phyloP scores from a whole-genome alignment of 1,140 invertebrate genomes.

The Drosophila serrata region DNA sequence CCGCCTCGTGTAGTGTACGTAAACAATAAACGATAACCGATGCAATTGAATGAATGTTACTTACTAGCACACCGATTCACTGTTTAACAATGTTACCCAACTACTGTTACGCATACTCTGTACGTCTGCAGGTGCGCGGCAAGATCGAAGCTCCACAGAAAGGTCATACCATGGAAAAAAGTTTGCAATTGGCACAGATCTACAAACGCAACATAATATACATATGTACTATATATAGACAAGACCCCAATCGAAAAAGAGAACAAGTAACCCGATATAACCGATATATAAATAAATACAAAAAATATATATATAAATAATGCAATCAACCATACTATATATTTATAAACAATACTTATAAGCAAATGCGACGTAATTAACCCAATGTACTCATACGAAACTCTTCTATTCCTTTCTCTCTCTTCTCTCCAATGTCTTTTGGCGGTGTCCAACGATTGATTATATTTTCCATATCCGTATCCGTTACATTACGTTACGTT shows the following conservation, averaged over 20 bases:
- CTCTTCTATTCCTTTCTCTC: slow-evolving; percentile 81
- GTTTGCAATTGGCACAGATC: slow-evolving; percentile 80
- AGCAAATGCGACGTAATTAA: slow-evolving; percentile 59
- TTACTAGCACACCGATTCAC: slow-evolving; percentile 62
- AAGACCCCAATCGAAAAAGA: slow-evolving; percentile 17
- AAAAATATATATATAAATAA: slow-evolving; percentile 8
- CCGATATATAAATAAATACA: slow-evolving; percentile 10
- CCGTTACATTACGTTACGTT: slow-evolving; percentile 16
- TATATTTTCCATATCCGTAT: slow-evolving; percentile 17
- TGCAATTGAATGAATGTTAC: slow-evolving; percentile 44
- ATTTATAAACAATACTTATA: slow-evolving; percentile 35
- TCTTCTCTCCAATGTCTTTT: slow-evolving; percentile 75
- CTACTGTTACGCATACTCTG: slow-evolving; percentile 62
- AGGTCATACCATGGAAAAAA: slow-evolving; percentile 54
- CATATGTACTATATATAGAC: slow-evolving; percentile 1
- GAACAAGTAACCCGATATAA: slow-evolving; percentile 25
- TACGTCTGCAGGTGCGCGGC: slow-evolving; percentile 64
- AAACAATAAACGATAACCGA: slow-evolving; percentile 13
- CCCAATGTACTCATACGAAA: slow-evolving; percentile 76
- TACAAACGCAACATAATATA: slow-evolving; percentile 52
- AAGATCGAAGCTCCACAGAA: slow-evolving; percentile 25
- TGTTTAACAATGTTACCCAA: slow-evolving; percentile 53
- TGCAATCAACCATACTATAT: slow-evolving; percentile 34
- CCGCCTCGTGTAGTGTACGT: slow-evolving; percentile 41
- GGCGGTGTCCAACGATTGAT: slow-evolving; percentile 43